phyloP scores from a whole-genome alignment of 1,140 invertebrate species.

The Hormaphis cornu region DNA sequence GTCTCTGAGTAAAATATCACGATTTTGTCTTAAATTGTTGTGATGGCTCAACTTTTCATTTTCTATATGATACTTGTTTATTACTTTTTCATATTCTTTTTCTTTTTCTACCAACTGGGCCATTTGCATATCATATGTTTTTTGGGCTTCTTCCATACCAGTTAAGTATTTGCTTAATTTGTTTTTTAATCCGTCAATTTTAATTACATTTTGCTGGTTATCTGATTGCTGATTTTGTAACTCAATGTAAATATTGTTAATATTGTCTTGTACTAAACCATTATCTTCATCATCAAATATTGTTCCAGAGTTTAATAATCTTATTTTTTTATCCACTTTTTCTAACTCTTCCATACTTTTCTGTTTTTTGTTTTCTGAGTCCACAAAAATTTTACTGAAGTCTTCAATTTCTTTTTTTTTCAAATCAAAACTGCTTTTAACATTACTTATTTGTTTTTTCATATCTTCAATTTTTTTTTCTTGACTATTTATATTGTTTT shows the following conservation, averaged over 20 bases:
- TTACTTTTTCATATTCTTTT: slow-evolving; percentile 25
- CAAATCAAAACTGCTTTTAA: slow-evolving; percentile 41
- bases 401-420: slow-evolving; percentile 39
- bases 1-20: slow-evolving; percentile 3
- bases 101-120: slow-evolving; percentile 11
- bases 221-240: slow-evolving; percentile 17
- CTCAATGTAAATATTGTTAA: slow-evolving; percentile 14
- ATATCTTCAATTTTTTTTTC: slow-evolving; percentile 2
- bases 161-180: slow-evolving; percentile 12
- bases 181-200: slow-evolving; percentile 25
- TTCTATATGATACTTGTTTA: background rate
- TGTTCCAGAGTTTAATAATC: slow-evolving; percentile 24
- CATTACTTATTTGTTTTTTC: slow-evolving; percentile 45
- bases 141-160: slow-evolving; percentile 19
- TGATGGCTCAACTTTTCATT: background rate
- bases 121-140: slow-evolving; percentile 18
- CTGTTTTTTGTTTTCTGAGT: background rate
- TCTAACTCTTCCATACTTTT: background rate
- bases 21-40: background rate
- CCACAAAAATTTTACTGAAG: slow-evolving; percentile 34
- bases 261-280: slow-evolving; percentile 21
- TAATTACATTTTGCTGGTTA: slow-evolving; percentile 14
- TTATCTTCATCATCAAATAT: slow-evolving; percentile 22
- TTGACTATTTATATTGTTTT: background rate
- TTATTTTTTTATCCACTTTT: slow-evolving; percentile 16